A percentile compares a stretch with the other conserved stretches of the same genome.
Evolutionary conservation across 1,140 invertebrate species (phyloP).

Genomic region (Chironomus striatipennis): DNA sequence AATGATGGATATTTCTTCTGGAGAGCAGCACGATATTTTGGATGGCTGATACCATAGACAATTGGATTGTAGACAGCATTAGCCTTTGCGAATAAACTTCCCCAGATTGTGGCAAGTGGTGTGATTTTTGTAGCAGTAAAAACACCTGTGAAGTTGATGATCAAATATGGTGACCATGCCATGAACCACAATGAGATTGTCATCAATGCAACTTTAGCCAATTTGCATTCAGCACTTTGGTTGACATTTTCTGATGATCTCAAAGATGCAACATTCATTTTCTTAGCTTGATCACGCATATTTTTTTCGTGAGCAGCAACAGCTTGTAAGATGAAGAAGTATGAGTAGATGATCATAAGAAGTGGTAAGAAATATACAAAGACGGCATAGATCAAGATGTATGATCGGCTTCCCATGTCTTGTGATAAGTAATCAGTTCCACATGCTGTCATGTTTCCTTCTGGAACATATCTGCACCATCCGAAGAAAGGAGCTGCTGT

Average conservation of each 20-base stretch:
- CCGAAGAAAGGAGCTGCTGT: too few species aligned
- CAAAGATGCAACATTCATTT: conserved; percentile 37
- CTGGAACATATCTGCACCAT: too few species aligned
- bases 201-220: conserved; percentile 57
- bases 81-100: conserved; percentile 57
- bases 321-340: too few species aligned
- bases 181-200: conserved; percentile 53
- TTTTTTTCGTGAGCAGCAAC: too few species aligned
- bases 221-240: too few species aligned
- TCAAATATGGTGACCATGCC: conserved; percentile 47
- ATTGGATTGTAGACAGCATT: conserved; percentile 61
- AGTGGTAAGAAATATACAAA: too few species aligned
- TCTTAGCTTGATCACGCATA: conserved; percentile 51
- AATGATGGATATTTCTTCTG: conserved; percentile 35
- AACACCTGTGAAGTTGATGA: conserved; percentile 61
- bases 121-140: conserved; percentile 53
- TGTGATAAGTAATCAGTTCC: too few species aligned
- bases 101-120: conserved; percentile 56
- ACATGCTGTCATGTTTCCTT: too few species aligned
- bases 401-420: too few species aligned
- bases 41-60: conserved; percentile 56
- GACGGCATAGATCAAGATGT: too few species aligned
- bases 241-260: conserved; percentile 44
- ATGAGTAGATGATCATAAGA: too few species aligned
- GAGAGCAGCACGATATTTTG: too few species aligned